phyloP scores from a whole-genome alignment of 2,113 vertebrate genomes.

The Fulica atra region DNA sequence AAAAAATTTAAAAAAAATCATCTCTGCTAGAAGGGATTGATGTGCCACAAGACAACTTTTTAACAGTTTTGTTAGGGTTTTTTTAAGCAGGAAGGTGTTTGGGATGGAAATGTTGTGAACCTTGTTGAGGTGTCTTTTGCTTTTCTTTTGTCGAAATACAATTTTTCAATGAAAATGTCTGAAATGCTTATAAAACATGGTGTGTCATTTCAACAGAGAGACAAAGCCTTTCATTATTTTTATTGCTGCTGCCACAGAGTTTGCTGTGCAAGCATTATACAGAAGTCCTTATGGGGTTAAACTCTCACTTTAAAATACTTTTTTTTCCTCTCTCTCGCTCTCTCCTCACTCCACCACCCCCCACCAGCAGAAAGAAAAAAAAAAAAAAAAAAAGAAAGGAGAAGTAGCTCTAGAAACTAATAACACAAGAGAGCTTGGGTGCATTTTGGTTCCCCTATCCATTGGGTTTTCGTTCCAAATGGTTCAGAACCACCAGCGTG shows the following conservation, averaged over 20 bases:
- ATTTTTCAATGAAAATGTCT: background rate
- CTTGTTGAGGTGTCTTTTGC: background rate
- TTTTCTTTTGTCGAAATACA: background rate
- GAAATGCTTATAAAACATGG: background rate
- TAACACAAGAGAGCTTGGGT: background rate
- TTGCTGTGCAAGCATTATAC: slow-evolving; percentile 37
- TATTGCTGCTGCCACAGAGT: background rate
- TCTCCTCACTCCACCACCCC: background rate
- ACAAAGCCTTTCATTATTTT: slow-evolving; percentile 25
- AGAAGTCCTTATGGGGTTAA: slow-evolving; percentile 12
- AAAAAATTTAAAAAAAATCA: background rate
- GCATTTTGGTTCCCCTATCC: fast-evolving
- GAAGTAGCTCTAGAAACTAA: background rate
- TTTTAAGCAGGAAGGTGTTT: background rate
- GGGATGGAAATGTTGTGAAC: background rate
- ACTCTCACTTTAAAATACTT: background rate
- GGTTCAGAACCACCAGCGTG: background rate
- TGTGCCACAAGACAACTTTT: background rate
- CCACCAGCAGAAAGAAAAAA: background rate
- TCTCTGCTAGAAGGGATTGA: background rate
- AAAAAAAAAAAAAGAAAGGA: background rate
- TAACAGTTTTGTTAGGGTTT: background rate
- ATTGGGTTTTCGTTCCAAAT: background rate
- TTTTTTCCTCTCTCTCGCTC: fast-evolving
- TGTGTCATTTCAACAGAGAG: background rate